Percentiles rank a stretch among this genome's conserved stretches.
Evolutionary conservation across 2,797 vertebrate genomes (phyloP).

Genomic region (Poeciliopsis turneri): DNA sequence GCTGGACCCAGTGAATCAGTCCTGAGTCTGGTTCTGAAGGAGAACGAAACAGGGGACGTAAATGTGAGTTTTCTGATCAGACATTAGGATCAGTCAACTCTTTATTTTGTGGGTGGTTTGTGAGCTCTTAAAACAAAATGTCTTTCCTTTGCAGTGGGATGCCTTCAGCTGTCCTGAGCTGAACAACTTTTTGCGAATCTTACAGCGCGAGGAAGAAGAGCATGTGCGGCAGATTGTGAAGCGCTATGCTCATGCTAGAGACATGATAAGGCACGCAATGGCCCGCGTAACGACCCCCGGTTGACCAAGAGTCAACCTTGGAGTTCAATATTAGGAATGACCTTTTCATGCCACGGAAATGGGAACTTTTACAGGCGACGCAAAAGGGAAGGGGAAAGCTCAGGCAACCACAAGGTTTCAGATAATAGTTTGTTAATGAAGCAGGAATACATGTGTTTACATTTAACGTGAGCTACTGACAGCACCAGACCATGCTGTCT

Average conservation of each 20-base stretch:
- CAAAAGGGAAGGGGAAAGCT: conserved; percentile 41
- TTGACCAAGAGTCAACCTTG: conserved; percentile 68
- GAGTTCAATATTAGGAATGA: conserved; percentile 8
- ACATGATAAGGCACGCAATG: conserved; percentile 88
- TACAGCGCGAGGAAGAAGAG: conserved; percentile 94
- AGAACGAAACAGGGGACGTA: conserved; percentile 94
- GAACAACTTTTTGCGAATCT: conserved; percentile 93
- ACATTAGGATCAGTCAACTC: background rate
- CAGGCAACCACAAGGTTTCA: conserved; percentile 15
- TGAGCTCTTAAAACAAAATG: background rate
- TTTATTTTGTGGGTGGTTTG: background rate
- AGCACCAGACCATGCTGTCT: conserved; percentile 1
- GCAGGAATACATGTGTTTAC: conserved; percentile 18
- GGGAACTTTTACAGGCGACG: background rate
- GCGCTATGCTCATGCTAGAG: conserved; percentile 88
- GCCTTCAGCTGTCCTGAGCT: conserved; percentile 95
- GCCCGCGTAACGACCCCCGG: conserved; percentile 81
- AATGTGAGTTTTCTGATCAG: conserved; percentile 84
- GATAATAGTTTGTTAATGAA: conserved; percentile 20
- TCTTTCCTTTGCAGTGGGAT: conserved; percentile 86
- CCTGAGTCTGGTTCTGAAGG: conserved; percentile 91
- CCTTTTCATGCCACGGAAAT: conserved; percentile 6
- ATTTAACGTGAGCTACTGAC: conserved; percentile 23
- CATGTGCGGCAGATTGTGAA: conserved; percentile 89
- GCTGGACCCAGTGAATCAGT: conserved; percentile 91